Evolutionary conservation across 2,797 vertebrate genomes (phyloP).

Genomic region (Anguilla pacifica): DNA sequence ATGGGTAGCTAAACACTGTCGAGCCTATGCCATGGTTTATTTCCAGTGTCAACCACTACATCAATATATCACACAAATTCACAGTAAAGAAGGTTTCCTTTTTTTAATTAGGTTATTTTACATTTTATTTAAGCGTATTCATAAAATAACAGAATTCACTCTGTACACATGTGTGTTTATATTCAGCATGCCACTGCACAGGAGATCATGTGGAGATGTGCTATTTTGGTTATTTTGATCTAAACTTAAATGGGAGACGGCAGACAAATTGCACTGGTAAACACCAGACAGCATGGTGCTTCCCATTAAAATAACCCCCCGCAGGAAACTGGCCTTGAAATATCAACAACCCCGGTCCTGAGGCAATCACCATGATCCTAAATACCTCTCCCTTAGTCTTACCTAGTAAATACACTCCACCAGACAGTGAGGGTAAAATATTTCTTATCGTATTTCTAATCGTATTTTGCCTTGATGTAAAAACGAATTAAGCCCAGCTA

Average conservation of each 20-base stretch:
- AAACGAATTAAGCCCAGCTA: not conserved
- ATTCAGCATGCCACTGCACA: not conserved
- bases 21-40: not conserved
- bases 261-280: not conserved
- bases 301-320: constrained; percentile 5
- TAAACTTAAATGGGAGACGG: not conserved
- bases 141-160: not conserved
- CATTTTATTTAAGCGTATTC: not conserved
- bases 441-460: not conserved
- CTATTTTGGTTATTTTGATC: not conserved
- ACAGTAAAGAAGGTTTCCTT: not conserved
- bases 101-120: not conserved
- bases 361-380: not conserved
- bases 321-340: not conserved
- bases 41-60: not conserved
- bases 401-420: not conserved
- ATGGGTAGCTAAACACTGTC: not conserved
- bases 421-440: not conserved
- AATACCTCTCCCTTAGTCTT: not conserved
- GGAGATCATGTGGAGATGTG: not conserved
- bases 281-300: not conserved
- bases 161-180: not conserved
- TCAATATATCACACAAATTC: not conserved
- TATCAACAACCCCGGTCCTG: not conserved
- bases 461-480: not conserved